Percentiles rank a stretch among this genome's conserved stretches.
Conservation (phyloP, 2,113 vertebrate species). For the Passerina amoena region DNA sequence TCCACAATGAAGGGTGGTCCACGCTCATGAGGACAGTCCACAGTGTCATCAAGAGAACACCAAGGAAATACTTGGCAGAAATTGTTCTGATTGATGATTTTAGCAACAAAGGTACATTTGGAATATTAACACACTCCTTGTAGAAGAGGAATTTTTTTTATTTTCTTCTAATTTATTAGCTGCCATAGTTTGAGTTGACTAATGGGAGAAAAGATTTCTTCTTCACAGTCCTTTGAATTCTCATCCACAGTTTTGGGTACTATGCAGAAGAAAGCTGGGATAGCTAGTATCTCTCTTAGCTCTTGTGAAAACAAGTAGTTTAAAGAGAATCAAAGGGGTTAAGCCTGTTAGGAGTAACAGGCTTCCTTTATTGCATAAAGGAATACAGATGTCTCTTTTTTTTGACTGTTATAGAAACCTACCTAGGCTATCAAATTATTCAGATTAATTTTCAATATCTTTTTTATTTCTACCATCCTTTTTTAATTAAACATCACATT, state of each 20-base stretch:
- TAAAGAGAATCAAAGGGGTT: neutral
- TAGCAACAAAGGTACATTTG: constrained; percentile 83
- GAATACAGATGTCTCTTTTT: neutral
- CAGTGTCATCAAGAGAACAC: constrained; percentile 86
- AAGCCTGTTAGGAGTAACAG: neutral
- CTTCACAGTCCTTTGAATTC: neutral
- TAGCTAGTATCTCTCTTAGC: neutral
- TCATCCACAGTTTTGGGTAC: neutral
- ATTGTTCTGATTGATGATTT: constrained; percentile 86
- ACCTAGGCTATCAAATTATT: neutral
- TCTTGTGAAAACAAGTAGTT: neutral
- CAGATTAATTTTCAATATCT: neutral
- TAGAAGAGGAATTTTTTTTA: neutral
- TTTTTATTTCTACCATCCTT: neutral
- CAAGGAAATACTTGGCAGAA: constrained; percentile 82
- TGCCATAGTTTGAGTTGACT: neutral
- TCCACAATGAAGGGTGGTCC: constrained; percentile 87
- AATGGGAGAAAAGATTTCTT: neutral
- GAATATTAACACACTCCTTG: neutral
- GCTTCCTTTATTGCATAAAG: neutral
- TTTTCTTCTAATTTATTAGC: neutral
- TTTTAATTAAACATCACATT: neutral
- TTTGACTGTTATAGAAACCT: neutral
- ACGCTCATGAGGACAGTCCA: constrained; percentile 86
- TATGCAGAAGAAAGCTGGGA: neutral